A percentile compares a stretch with the other conserved stretches of the same genome.
Conservation (phyloP, 2,888 invertebrate genomes). For the Eupithecia subfuscata region DNA sequence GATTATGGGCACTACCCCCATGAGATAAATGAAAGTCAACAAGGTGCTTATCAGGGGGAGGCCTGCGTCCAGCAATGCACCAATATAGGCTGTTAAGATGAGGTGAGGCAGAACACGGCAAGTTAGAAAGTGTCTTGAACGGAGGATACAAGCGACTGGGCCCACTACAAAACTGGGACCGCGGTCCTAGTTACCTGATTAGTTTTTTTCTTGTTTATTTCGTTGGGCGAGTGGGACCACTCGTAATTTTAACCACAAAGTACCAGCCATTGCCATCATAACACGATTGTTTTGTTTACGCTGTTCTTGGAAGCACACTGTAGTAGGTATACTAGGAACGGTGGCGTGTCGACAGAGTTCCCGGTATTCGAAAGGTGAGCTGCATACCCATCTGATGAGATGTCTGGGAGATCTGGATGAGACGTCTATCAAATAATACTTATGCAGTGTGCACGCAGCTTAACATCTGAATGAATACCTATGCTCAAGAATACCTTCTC, state of each 20-base stretch:
- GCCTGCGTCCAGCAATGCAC: too few species aligned
- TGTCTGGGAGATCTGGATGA: not conserved
- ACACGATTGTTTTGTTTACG: not conserved
- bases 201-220: too few species aligned
- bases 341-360: not conserved
- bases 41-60: too few species aligned
- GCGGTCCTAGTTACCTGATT: too few species aligned
- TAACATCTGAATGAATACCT: not conserved
- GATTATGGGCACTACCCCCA: too few species aligned
- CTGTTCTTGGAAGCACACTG: not conserved
- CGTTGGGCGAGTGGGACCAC: too few species aligned
- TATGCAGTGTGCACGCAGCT: not conserved
- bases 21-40: too few species aligned
- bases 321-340: not conserved
- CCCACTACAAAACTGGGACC: too few species aligned
- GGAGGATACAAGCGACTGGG: too few species aligned
- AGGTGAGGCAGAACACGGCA: not conserved
- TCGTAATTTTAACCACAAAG: too few species aligned
- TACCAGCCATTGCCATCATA: not conserved
- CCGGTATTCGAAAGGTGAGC: not conserved
- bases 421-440: not conserved
- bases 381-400: not conserved
- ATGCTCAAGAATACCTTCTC: not conserved
- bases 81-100: too few species aligned
- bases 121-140: not conserved